Base-by-base conservation (phyloP, 2,888 invertebrate genomes). In the Agrotis exclamationis region DNA sequence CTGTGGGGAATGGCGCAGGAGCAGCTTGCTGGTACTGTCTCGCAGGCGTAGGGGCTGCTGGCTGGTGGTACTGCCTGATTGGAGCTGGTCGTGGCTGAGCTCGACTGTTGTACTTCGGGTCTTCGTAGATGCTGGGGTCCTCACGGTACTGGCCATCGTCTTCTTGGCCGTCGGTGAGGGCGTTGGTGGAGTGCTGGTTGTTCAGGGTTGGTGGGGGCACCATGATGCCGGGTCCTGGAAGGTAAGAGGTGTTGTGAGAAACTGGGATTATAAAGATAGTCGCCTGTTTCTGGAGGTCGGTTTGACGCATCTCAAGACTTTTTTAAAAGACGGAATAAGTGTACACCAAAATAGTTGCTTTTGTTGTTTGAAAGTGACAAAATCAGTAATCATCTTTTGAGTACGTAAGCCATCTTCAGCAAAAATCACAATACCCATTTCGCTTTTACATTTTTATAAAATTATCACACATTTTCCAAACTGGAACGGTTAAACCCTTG, bases 101-200 rank as follows among this genome's bases (percentile, higher is more conserved):
- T 79, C 85, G 91, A 86, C 89, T 93, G 91, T 92, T 97, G 93
- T 96, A 97, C 81, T 97, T 97, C 13, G 97, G 97, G 87, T 97
- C 97, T 91, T 98, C 97, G 94, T 98, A 98, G 74, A 98, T 96
- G 75, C 97, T 97, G 0, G 98, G 98, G 90, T 98, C 98, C 89
- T 98, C 98, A 58, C 98, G 96, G 93, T 98, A 98, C 87, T 98
- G 98, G 0, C 98, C 98, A 88, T 98, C 98, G 88, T 98, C 98
- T 87, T 98, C 97, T 88, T 98, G 97, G 76, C 97, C 97, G 53
- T 97, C 97, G 11, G 96, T 96, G 47, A 96, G 89, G 0, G 96
- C 95, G 88, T 97, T 96, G 50, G 94, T 91, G 0, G 95, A 90
- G 0, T 95, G 82, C 47, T 70, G 94, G 76, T 96, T 96, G 89